Conservation (phyloP, 2,113 vertebrate species). For the Xiphias gladius region DNA sequence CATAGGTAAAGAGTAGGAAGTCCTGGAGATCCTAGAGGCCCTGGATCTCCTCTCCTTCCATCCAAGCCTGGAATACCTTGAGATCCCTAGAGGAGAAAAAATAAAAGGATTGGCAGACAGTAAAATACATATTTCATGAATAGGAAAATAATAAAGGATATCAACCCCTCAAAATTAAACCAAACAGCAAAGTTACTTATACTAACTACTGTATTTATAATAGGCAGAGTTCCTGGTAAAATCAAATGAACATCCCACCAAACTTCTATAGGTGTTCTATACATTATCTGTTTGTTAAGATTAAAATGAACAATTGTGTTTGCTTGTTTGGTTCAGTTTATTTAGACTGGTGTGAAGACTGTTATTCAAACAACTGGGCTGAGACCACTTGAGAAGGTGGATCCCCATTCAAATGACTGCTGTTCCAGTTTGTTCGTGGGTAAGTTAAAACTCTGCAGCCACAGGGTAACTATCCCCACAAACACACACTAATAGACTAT, state of each 20-base stretch:
- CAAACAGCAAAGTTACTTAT: background rate
- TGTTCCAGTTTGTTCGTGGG: too few relatives aligned
- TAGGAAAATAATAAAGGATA: background rate
- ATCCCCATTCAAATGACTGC: too few relatives aligned
- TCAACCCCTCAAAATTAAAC: background rate
- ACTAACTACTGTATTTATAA: too few relatives aligned
- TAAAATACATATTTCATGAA: background rate
- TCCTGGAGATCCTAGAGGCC: slow-evolving; percentile 82
- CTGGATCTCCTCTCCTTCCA: slow-evolving; percentile 80
- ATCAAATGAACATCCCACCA: too few relatives aligned
- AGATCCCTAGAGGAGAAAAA: slow-evolving; percentile 75
- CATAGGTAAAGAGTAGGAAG: slow-evolving; percentile 85
- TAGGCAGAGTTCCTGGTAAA: too few relatives aligned
- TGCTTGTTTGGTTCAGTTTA: background rate
- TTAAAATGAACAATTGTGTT: background rate
- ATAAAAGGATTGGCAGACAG: background rate
- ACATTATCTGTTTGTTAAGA: background rate
- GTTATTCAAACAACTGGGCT: too few relatives aligned
- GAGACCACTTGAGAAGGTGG: too few relatives aligned
- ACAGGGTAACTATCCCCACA: too few relatives aligned
- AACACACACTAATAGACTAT: too few relatives aligned
- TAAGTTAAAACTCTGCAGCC: too few relatives aligned
- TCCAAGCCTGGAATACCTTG: slow-evolving; percentile 79
- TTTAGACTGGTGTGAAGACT: too few relatives aligned
- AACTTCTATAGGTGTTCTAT: too few relatives aligned